These are phyloP conservation scores for Tichodroma muraria DNA, from an alignment of 2,113 vertebrate species.

Conservation along the genomic window DNA sequence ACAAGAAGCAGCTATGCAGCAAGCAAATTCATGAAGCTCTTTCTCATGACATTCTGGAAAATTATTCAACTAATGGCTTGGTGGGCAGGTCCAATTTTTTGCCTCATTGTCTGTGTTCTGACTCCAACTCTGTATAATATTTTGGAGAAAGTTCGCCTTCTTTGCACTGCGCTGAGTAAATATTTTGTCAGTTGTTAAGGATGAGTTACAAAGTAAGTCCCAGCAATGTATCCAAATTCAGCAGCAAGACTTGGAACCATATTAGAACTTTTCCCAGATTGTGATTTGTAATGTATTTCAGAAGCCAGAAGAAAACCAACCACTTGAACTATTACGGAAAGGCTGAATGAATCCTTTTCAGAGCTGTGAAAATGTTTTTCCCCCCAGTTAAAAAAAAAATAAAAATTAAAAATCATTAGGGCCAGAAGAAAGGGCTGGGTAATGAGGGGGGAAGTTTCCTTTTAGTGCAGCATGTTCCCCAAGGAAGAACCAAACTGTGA, in stretches of 20 bases:
- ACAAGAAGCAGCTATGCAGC: neutral
- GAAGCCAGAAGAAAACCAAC: slow-evolving; percentile 76
- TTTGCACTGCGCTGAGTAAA: slow-evolving; percentile 79
- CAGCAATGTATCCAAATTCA: slow-evolving; percentile 74
- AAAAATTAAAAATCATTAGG: neutral
- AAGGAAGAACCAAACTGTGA: neutral
- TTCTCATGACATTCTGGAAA: slow-evolving; percentile 75
- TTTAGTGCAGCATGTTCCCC: neutral
- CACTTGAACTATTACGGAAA: slow-evolving; percentile 65
- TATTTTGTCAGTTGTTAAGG: slow-evolving; percentile 91
- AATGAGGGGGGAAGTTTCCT: neutral
- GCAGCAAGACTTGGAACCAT: slow-evolving; percentile 71
- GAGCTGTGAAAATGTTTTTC: slow-evolving; percentile 53
- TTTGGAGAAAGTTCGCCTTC: slow-evolving; percentile 78
- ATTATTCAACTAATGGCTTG: slow-evolving; percentile 68
- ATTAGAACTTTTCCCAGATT: slow-evolving; percentile 76
- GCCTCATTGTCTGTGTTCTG: slow-evolving; percentile 79
- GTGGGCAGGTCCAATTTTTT: slow-evolving; percentile 69
- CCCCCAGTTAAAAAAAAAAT: neutral
- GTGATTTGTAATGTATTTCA: slow-evolving; percentile 71
- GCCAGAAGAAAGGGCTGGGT: slow-evolving; percentile 1
- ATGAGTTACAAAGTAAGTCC: slow-evolving; percentile 76
- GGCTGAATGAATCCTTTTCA: slow-evolving; percentile 72
- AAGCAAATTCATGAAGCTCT: slow-evolving; percentile 19
- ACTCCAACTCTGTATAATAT: slow-evolving; percentile 77